Conservation (phyloP, 2,797 vertebrate species). For the Holocentrus rufus region DNA sequence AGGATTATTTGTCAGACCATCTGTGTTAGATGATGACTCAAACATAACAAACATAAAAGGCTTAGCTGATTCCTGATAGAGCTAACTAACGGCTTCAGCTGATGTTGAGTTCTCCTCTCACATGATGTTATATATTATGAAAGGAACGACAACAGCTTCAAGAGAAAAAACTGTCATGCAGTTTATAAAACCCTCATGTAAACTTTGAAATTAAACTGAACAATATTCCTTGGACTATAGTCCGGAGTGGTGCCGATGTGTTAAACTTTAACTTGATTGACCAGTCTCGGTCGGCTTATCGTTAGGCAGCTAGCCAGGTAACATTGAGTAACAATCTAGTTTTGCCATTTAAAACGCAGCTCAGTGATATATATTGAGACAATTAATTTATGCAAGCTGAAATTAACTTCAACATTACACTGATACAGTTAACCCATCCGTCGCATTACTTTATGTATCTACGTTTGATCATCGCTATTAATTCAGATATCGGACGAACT, state of each 20-base stretch:
- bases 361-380: not conserved
- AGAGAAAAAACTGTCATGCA: not conserved
- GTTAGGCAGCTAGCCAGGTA: slow-evolving; percentile 34
- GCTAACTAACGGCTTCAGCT: not conserved
- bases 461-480: slow-evolving; percentile 21
- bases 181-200: not conserved
- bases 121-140: not conserved
- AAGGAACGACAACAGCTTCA: not conserved
- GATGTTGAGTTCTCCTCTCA: slow-evolving; percentile 2
- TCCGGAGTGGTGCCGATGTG: not conserved
- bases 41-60: not conserved
- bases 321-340: not conserved
- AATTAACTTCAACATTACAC: not conserved
- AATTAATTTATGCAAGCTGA: not conserved
- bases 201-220: not conserved
- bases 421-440: not conserved
- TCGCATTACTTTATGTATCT: not conserved
- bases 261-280: slow-evolving; percentile 33
- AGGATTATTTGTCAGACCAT: slow-evolving; percentile 14
- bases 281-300: slow-evolving; percentile 8
- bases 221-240: not conserved
- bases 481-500: not conserved
- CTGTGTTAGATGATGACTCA: slow-evolving; percentile 8
- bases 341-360: slow-evolving; percentile 29
- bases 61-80: not conserved